phyloP scores from a whole-genome alignment of 2,113 vertebrate genomes.

The Tenebrosternarchus preto region DNA sequence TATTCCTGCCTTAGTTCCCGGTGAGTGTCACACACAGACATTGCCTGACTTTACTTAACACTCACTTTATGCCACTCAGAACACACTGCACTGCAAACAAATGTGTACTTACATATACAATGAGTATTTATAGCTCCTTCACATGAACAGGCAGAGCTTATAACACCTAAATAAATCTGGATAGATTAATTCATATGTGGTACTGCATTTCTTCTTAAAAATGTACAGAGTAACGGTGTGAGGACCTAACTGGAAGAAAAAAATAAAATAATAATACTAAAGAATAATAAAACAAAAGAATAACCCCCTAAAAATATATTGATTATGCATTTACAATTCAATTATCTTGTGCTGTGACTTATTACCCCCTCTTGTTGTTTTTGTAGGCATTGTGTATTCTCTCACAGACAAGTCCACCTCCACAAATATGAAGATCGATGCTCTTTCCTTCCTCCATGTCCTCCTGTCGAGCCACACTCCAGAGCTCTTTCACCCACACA shows the following conservation, averaged over 20 bases:
- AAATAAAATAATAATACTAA: too few species aligned
- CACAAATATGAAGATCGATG: slow-evolving; percentile 91
- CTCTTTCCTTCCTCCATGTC: slow-evolving; percentile 83
- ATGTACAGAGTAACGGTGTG: too few species aligned
- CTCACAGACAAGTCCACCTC: slow-evolving; percentile 85
- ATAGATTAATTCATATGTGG: too few species aligned
- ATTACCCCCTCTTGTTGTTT: not conserved
- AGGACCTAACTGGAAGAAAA: too few species aligned
- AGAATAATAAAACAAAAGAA: too few species aligned
- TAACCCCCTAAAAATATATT: too few species aligned
- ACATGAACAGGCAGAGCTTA: not conserved
- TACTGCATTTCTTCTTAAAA: not conserved
- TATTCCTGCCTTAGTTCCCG: slow-evolving; percentile 82
- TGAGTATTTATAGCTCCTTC: not conserved
- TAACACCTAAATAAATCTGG: not conserved
- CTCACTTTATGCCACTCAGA: not conserved
- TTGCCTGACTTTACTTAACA: not conserved
- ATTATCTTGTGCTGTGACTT: not conserved
- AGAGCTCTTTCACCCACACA: slow-evolving; percentile 84
- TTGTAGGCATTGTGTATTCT: slow-evolving; percentile 85
- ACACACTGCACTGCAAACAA: not conserved
- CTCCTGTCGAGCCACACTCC: slow-evolving; percentile 84
- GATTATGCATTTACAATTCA: too few species aligned
- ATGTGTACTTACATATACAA: not conserved
- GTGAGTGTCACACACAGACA: slow-evolving; percentile 62